Base-by-base conservation (phyloP, 1,140 invertebrate species). In the Bradynema listronoti region DNA sequence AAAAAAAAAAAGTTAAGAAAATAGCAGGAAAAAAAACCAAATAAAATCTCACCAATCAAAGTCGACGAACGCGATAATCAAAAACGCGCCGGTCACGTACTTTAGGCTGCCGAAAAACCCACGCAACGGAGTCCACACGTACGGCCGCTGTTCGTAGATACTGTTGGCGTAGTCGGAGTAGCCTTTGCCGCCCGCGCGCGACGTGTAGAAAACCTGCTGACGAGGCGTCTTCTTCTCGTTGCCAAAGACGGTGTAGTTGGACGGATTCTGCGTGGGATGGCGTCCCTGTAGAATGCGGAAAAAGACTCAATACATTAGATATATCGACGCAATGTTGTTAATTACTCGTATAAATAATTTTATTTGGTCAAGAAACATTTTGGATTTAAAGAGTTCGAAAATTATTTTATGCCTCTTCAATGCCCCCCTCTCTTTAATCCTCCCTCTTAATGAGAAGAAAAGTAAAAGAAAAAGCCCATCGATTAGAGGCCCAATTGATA, bases 131-230 rank as follows among this genome's bases (percentile, higher is more conserved):
- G 56, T 19, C 39, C 34, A 61, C 14, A 61, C 50, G 33, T 29
- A 61, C 22, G 41, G 41, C 6, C 59, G 32, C 22, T 1, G 7
- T 11, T 11, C 14, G 39, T 61, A 57, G 33, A 29, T 32, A 22
- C 39, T 22, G 41, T 32, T 5, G 24, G 42, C 53, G 32, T 47
- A 72, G 33, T 72, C 56, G 5, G 65, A 62, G 51, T 72, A 72
- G 29, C 69, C 69, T 32, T 41, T 65, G n/a, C 69, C 69, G 11
- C 54, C 22, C 11, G 25, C 45, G 39, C 69, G 63, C 22, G 70
- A 60, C 14, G 64, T 57, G 39, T 71, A 71, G 52, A 60, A 54
- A n/a, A 69, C 63, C 9, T 64, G 43, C 9, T 47, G 32, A 36
- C 56, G 43, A 5, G 47, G 56, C 19, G 67, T 42, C 22, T 64